Conservation (phyloP, 2,797 vertebrate genomes). For the Gephyroberyx darwinii region DNA sequence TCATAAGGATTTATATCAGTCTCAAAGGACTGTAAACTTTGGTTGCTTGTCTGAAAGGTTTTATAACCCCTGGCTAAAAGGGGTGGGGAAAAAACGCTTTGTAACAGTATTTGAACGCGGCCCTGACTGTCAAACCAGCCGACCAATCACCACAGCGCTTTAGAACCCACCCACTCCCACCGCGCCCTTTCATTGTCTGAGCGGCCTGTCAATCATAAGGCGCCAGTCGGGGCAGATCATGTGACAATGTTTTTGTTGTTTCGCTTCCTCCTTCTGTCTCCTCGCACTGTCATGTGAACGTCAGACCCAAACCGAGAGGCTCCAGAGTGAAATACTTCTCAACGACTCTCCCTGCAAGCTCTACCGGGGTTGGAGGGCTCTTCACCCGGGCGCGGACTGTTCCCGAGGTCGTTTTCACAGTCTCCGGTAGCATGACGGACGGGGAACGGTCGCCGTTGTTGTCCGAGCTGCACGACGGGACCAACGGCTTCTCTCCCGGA, state of each 20-base stretch:
- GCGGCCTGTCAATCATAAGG: constrained; percentile 18
- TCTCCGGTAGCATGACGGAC: constrained; percentile 80
- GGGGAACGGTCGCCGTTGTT: constrained; percentile 89
- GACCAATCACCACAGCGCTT: neutral
- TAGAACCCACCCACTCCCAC: neutral
- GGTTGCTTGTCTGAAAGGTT: no score
- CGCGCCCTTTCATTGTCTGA: constrained; percentile 48
- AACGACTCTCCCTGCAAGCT: neutral
- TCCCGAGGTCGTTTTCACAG: neutral
- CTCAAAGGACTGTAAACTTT: no score
- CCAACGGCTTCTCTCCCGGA: constrained; percentile 76
- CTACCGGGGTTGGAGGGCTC: neutral
- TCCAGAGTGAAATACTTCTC: neutral
- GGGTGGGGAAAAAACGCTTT: neutral
- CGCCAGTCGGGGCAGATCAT: constrained; percentile 60
- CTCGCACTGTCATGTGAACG: constrained; percentile 63
- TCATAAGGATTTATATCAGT: no score
- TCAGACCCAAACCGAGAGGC: neutral
- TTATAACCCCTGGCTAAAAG: no score
- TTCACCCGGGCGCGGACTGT: neutral
- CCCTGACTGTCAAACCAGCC: neutral
- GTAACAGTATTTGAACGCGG: constrained; percentile 7
- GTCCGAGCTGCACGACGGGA: constrained; percentile 81
- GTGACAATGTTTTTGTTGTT: constrained; percentile 72
- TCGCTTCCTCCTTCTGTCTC: constrained; percentile 57